phyloP scores from a whole-genome alignment of 2,113 vertebrate genomes.

The Clarias macrocephalus region DNA sequence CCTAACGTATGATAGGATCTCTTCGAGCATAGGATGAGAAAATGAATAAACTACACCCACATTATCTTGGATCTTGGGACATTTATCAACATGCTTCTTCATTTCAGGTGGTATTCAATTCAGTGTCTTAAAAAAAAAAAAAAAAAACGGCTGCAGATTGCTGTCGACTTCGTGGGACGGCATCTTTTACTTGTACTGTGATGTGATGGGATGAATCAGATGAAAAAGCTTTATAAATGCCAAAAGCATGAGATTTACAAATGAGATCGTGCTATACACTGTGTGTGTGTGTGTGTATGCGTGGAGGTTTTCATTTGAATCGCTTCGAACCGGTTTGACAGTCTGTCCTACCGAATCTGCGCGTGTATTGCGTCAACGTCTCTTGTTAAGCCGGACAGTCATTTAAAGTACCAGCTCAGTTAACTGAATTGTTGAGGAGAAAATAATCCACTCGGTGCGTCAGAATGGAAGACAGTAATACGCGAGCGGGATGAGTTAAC shows the following conservation, averaged over 20 bases:
- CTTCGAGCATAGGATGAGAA: no score
- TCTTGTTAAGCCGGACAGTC: neutral
- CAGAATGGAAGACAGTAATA: neutral
- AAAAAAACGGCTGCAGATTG: no score
- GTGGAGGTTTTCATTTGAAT: neutral
- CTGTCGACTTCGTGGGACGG: no score
- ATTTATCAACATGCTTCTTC: neutral
- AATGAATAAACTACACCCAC: neutral
- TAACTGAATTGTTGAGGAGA: neutral
- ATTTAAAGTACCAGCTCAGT: neutral
- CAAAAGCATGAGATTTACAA: neutral
- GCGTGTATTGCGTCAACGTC: neutral
- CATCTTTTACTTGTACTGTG: neutral
- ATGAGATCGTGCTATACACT: neutral
- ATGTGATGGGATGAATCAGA: neutral
- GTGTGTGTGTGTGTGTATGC: neutral
- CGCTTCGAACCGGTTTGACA: neutral
- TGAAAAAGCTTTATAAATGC: neutral
- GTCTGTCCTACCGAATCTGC: constrained; percentile 6
- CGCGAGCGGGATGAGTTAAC: neutral
- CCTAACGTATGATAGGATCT: neutral
- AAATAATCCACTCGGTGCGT: neutral
- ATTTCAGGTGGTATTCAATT: constrained; percentile 15
- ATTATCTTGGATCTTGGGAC: neutral
- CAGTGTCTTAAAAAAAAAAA: neutral